Conservation (phyloP, 2,113 vertebrate species). For the Excalfactoria chinensis region DNA sequence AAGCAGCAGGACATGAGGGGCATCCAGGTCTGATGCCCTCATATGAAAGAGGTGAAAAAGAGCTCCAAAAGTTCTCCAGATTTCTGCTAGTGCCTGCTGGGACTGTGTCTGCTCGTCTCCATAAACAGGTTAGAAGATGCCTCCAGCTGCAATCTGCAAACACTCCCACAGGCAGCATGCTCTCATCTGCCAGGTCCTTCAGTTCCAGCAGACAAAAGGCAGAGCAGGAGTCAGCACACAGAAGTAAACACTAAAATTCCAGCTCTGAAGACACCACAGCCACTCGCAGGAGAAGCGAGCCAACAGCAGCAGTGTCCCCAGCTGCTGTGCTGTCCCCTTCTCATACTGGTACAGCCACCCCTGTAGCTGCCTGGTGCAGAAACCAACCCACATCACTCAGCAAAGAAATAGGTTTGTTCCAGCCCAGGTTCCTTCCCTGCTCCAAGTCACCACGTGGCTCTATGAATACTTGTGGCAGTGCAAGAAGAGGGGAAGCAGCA, state of each 20-base stretch:
- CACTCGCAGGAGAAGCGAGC: neutral
- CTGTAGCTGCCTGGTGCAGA: neutral
- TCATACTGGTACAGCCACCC: neutral
- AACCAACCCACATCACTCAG: neutral
- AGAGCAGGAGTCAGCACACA: neutral
- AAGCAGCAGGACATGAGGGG: neutral
- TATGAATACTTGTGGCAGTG: slow-evolving; percentile 20
- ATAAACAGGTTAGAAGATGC: neutral
- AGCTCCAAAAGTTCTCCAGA: neutral
- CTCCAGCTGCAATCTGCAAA: neutral
- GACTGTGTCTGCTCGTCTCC: neutral
- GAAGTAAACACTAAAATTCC: neutral
- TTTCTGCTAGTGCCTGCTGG: neutral
- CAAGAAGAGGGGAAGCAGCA: slow-evolving; percentile 1
- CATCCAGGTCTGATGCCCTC: neutral
- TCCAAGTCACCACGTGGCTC: slow-evolving; percentile 5
- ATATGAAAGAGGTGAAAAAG: neutral
- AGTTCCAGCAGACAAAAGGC: neutral
- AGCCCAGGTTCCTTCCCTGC: slow-evolving; percentile 1
- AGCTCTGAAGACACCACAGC: neutral
- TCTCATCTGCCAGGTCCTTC: neutral
- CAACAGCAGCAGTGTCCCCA: neutral
- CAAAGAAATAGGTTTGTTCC: neutral
- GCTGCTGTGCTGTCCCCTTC: neutral
- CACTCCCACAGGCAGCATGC: neutral